These are phyloP conservation scores for Eufriesea mexicana DNA, from an alignment of 1,140 invertebrate species.

Conservation along the genomic window DNA sequence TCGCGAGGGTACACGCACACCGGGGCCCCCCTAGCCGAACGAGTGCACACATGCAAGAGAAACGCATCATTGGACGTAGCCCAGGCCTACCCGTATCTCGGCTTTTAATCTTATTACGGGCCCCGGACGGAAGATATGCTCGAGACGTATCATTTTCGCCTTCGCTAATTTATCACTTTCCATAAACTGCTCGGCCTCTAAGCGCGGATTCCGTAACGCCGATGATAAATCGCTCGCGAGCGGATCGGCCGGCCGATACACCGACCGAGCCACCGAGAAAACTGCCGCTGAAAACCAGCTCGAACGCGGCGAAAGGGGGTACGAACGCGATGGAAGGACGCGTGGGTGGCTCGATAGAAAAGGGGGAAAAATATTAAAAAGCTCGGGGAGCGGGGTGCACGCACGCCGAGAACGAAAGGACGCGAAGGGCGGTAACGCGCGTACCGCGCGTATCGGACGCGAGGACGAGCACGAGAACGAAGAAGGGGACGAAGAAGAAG, in stretches of 20 bases:
- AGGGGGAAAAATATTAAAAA: conserved; percentile 12
- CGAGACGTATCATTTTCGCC: conserved; percentile 74
- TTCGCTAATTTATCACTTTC: conserved; percentile 73
- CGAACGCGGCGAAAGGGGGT: no score
- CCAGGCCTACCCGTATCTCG: conserved; percentile 70
- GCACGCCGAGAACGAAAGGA: no score
- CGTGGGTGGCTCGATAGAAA: not conserved
- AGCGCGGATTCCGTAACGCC: conserved; percentile 60
- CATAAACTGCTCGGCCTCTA: conserved; percentile 61
- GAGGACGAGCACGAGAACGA: not conserved
- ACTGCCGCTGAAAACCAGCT: not conserved
- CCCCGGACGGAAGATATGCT: conserved; percentile 68
- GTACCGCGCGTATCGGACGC: not conserved
- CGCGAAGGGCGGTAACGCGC: not conserved
- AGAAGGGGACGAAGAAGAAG: no score
- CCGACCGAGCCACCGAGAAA: conserved; percentile 10
- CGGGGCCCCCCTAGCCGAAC: not conserved
- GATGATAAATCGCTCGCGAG: conserved; percentile 61
- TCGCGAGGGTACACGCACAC: not conserved
- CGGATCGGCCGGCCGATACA: conserved; percentile 32
- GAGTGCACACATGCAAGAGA: conserved; percentile 20
- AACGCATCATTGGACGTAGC: conserved; percentile 45
- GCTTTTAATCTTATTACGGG: conserved; percentile 77
- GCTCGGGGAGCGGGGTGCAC: not conserved
- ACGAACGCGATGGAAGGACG: no score